These are phyloP conservation scores for Vidua macroura DNA, from an alignment of 2,113 vertebrate species.

Conservation along the genomic window DNA sequence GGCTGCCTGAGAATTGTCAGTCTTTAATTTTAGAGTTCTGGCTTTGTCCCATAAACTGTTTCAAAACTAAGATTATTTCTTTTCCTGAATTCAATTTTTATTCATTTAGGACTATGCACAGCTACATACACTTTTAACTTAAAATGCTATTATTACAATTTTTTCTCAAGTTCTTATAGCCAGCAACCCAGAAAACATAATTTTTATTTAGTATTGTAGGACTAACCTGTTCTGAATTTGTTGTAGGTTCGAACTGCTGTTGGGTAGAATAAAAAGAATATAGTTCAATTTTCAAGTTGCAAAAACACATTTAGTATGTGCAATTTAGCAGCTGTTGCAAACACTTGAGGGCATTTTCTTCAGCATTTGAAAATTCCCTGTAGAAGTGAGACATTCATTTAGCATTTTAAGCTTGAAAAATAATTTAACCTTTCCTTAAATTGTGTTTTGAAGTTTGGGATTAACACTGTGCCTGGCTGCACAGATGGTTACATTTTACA, in stretches of 20 bases:
- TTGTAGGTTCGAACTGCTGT: background rate
- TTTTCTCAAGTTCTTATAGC: background rate
- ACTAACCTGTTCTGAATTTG: background rate
- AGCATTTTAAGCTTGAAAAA: constrained; percentile 19
- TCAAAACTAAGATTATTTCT: background rate
- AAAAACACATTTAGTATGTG: background rate
- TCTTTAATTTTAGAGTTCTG: background rate
- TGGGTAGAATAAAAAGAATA: background rate
- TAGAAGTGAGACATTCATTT: background rate
- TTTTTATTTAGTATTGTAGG: background rate
- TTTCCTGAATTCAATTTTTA: background rate
- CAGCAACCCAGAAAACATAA: background rate
- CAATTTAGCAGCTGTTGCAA: constrained; percentile 4
- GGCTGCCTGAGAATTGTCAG: background rate
- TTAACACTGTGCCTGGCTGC: background rate
- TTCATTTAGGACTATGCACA: background rate
- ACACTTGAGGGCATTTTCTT: background rate
- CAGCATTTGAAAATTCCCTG: background rate
- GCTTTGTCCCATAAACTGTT: background rate
- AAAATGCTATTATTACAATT: background rate
- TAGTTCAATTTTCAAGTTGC: background rate
- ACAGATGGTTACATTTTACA: constrained; percentile 4
- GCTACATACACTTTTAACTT: background rate
- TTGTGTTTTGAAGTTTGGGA: background rate
- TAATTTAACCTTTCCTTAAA: constrained; percentile 29